Evolutionary conservation across 2,797 vertebrate species (phyloP).

Genomic region (Epinephelus coioides): DNA sequence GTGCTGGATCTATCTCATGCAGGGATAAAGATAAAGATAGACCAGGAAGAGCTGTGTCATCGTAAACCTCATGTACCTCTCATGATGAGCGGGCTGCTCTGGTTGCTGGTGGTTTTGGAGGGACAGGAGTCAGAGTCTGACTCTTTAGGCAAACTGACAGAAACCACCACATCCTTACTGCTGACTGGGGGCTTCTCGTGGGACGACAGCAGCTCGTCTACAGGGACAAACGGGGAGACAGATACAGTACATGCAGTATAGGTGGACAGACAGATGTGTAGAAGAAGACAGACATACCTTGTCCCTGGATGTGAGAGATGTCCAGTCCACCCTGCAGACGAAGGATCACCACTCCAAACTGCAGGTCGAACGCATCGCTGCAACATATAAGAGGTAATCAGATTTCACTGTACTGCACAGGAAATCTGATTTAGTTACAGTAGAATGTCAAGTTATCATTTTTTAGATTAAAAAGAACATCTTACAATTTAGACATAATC

Average conservation of each 20-base stretch:
- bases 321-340: conserved; percentile 94
- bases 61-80: conserved; percentile 85
- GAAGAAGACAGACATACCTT: conserved; percentile 82
- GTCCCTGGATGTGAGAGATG: conserved; percentile 95
- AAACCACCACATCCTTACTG: conserved; percentile 89
- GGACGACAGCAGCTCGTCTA: conserved; percentile 92
- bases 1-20: too few relatives aligned
- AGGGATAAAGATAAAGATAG: too few relatives aligned
- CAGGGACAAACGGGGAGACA: not conserved
- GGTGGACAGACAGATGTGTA: rapidly evolving
- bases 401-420: not conserved
- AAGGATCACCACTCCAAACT: conserved; percentile 94
- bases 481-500: not conserved
- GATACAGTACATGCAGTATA: not conserved
- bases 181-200: conserved; percentile 90
- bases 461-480: not conserved
- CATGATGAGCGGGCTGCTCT: conserved; percentile 84
- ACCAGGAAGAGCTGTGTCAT: too few relatives aligned
- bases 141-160: conserved; percentile 89
- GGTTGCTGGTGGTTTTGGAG: conserved; percentile 85
- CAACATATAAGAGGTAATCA: conserved; percentile 24
- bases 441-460: not conserved
- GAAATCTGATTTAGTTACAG: not conserved
- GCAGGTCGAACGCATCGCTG: conserved; percentile 96
- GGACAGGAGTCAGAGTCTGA: conserved; percentile 88